Evolutionary conservation across 1,140 invertebrate genomes (phyloP).

Genomic region (Aphis gossypii): DNA sequence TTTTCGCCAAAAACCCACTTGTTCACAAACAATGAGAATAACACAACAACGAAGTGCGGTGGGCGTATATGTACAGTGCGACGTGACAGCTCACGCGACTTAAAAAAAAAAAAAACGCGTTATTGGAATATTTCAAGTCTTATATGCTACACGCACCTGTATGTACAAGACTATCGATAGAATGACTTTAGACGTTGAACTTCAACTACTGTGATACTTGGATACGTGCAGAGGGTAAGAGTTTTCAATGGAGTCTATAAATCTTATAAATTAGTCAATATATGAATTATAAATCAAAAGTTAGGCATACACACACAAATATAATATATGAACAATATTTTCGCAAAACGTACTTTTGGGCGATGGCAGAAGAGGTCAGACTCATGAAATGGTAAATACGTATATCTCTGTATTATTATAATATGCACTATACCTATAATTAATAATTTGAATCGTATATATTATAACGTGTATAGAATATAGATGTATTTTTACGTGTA

Average conservation of each 20-base stretch:
- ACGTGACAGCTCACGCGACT: neutral
- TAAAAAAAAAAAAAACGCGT: neutral
- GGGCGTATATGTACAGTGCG: neutral
- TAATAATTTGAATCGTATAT: neutral
- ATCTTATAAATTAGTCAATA: neutral
- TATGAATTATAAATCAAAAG: neutral
- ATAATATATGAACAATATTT: neutral
- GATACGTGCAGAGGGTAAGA: neutral
- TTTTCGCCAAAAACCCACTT: slow-evolving; percentile 36
- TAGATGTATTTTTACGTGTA: too few relatives aligned
- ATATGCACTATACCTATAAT: too few relatives aligned
- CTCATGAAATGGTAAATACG: neutral
- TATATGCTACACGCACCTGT: neutral
- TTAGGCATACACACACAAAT: neutral
- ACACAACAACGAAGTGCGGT: neutral
- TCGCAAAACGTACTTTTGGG: neutral
- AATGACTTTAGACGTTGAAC: neutral
- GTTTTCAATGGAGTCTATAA: neutral
- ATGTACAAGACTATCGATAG: neutral
- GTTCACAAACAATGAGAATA: neutral
- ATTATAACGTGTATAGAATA: neutral
- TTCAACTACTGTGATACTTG: too few relatives aligned
- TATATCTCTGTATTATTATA: neutral
- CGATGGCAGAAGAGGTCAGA: too few relatives aligned
- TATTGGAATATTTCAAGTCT: slow-evolving; percentile 1